Evolutionary conservation across 2,888 invertebrate genomes (phyloP).

Genomic region (Nomada lathburiana): DNA sequence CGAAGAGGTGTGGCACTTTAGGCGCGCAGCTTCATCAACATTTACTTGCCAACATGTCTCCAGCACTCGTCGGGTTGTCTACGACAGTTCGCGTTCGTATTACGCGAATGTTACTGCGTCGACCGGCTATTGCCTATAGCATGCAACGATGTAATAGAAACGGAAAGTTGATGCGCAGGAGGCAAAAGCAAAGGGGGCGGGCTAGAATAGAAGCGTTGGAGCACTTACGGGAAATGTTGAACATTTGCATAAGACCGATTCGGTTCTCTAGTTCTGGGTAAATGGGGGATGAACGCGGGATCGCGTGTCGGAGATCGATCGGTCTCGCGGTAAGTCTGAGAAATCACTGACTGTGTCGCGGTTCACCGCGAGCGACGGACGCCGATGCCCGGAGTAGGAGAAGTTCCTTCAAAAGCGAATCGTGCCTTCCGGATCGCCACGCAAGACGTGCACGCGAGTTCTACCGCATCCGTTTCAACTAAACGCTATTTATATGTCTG

Average conservation of each 20-base stretch:
- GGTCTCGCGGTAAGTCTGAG: constrained; percentile 43
- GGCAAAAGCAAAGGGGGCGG: too few relatives aligned
- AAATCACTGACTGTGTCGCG: constrained; percentile 48
- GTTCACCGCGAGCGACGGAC: constrained; percentile 25
- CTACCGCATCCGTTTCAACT: constrained; percentile 75
- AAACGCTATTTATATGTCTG: constrained; percentile 79
- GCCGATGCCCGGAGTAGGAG: constrained; percentile 43
- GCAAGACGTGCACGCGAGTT: constrained; percentile 71
- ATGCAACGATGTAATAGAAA: too few relatives aligned
- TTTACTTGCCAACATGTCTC: constrained; percentile 71
- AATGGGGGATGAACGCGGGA: constrained; percentile 2
- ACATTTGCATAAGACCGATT: background rate
- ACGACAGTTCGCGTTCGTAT: constrained; percentile 8
- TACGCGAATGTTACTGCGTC: too few relatives aligned
- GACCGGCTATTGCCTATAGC: too few relatives aligned
- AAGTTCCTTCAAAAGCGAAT: constrained; percentile 55
- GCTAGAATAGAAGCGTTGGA: too few relatives aligned
- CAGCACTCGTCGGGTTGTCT: constrained; percentile 68
- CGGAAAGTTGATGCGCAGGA: too few relatives aligned
- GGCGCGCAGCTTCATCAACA: constrained; percentile 43
- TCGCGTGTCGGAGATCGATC: constrained; percentile 26
- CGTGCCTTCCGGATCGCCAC: constrained; percentile 67
- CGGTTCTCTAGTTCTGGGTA: background rate
- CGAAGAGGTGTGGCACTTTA: constrained; percentile 51
- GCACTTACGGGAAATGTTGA: constrained; percentile 10